phyloP scores from a whole-genome alignment of 2,113 vertebrate genomes.

The Triplophysa siluroides region DNA sequence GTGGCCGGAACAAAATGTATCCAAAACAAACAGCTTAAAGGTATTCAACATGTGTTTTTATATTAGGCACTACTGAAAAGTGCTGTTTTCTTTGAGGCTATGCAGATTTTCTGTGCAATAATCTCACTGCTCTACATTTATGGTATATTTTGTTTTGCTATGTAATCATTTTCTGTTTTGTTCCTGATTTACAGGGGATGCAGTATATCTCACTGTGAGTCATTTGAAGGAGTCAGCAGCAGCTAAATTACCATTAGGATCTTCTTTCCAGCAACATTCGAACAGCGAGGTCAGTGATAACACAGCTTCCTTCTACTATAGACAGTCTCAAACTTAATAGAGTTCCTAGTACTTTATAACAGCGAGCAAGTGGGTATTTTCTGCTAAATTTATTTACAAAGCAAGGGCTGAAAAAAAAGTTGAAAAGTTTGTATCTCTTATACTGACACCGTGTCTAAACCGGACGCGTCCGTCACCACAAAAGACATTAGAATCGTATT shows the following conservation, averaged over 20 bases:
- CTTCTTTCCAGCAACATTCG: neutral
- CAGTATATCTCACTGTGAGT: neutral
- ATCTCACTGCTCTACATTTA: neutral
- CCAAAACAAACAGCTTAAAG: neutral
- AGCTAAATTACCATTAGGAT: neutral
- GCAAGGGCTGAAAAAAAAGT: too few species aligned
- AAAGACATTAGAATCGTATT: too few species aligned
- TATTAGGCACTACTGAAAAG: neutral
- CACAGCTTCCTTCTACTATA: neutral
- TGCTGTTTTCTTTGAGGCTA: neutral
- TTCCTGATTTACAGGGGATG: neutral
- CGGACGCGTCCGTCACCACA: too few species aligned
- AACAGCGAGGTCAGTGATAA: slow-evolving; percentile 1
- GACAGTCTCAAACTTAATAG: too few species aligned
- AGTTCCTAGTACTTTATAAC: too few species aligned
- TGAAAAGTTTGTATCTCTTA: too few species aligned
- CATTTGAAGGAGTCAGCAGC: neutral
- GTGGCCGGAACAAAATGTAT: neutral
- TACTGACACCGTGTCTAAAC: too few species aligned
- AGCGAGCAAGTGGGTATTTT: too few species aligned
- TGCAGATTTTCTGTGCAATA: neutral
- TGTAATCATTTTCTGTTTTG: neutral
- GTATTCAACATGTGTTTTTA: neutral
- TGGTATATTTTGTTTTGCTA: neutral
- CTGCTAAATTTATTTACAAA: too few species aligned